A percentile compares a stretch with the other conserved stretches of the same genome.
phyloP scores from a whole-genome alignment of 2,113 vertebrate genomes.

The Malurus elegans region DNA sequence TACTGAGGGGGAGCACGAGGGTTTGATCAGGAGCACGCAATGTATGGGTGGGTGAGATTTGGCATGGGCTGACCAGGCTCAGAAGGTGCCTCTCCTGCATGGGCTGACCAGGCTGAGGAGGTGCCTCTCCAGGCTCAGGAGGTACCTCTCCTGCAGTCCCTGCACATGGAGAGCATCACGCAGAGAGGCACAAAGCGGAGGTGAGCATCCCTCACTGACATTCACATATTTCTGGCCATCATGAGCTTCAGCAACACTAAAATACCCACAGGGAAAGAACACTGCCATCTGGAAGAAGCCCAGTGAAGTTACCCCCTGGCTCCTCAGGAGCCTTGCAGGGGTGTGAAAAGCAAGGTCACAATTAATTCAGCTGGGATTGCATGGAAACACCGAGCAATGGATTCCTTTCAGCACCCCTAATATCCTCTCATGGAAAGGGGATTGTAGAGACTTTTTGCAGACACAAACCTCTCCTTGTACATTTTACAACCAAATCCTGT shows the following conservation, averaged over 20 bases:
- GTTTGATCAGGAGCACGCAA: not conserved
- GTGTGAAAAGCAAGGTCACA: not conserved
- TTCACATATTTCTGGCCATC: not conserved
- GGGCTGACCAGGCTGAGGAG: not conserved
- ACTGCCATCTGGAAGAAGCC: not conserved
- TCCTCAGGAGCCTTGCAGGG: not conserved
- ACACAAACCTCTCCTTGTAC: slow-evolving; percentile 25
- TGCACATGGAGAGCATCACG: not conserved
- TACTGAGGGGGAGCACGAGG: not conserved
- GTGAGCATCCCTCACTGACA: rapidly evolving
- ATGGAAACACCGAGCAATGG: not conserved
- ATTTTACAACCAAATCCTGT: slow-evolving; percentile 8
- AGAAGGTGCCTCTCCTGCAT: not conserved
- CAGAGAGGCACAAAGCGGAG: rapidly evolving
- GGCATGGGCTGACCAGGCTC: not conserved
- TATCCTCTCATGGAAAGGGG: not conserved
- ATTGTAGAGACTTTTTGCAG: not conserved
- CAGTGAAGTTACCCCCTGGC: not conserved
- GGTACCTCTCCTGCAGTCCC: not conserved
- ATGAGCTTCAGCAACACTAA: not conserved
- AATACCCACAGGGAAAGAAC: not conserved
- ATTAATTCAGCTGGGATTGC: not conserved
- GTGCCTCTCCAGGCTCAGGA: not conserved
- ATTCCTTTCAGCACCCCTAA: not conserved
- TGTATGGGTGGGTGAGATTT: not conserved